Conservation (phyloP, 1,140 invertebrate genomes). For the Trissolcus basalis region DNA sequence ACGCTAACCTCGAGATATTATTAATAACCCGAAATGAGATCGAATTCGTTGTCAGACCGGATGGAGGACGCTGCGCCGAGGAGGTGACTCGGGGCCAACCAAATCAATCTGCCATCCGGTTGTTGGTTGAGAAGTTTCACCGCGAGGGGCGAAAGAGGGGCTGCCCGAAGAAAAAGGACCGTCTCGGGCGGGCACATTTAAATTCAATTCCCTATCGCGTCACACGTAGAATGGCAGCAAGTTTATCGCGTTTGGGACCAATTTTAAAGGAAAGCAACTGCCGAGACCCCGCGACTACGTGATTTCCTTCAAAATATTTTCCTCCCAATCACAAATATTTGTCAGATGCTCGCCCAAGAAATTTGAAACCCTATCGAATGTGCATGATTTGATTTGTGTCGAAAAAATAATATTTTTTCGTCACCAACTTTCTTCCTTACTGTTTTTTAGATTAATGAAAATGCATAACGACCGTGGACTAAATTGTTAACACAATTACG, state of each 20-base stretch:
- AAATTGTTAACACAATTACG: not conserved
- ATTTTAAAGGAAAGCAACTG: conserved; percentile 61
- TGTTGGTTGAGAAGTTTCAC: conserved; percentile 54
- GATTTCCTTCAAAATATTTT: conserved; percentile 44
- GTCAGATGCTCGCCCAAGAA: conserved; percentile 2
- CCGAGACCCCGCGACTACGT: conserved; percentile 46
- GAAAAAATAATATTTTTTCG: too few species aligned
- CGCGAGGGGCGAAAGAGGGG: conserved; percentile 21
- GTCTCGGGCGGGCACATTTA: conserved; percentile 59
- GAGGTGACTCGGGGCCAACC: conserved; percentile 57
- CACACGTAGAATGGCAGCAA: conserved; percentile 54
- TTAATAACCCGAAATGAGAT: conserved; percentile 76
- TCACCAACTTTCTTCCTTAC: too few species aligned
- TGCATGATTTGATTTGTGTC: too few species aligned
- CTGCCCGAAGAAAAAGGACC: conserved; percentile 20
- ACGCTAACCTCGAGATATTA: conserved; percentile 76
- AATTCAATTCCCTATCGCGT: conserved; percentile 70
- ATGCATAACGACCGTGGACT: too few species aligned
- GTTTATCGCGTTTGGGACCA: conserved; percentile 70
- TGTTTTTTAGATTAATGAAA: too few species aligned
- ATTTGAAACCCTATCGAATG: not conserved
- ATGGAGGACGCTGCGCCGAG: not conserved
- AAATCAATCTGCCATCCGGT: conserved; percentile 75
- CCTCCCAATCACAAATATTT: conserved; percentile 34
- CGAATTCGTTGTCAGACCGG: conserved; percentile 65